Percentiles rank a stretch among this genome's conserved stretches.
phyloP scores from a whole-genome alignment of 2,113 vertebrate genomes.

The Zapornia atra region DNA sequence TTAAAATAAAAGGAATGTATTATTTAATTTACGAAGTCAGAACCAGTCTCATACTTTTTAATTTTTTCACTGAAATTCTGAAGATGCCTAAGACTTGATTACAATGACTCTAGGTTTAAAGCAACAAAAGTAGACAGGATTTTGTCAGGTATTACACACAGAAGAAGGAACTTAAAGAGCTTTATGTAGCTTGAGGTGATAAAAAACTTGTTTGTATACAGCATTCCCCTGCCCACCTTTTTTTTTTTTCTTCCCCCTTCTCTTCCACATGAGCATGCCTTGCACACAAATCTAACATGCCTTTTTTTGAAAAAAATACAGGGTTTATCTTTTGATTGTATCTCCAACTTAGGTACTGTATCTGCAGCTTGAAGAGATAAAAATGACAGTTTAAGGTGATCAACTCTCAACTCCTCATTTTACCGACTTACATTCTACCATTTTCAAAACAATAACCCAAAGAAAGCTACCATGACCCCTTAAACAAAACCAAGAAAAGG shows the following conservation, averaged over 20 bases:
- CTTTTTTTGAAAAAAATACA: neutral
- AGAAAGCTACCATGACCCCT: neutral
- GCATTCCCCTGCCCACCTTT: fast-evolving
- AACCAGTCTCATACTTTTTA: neutral
- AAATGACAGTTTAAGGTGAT: neutral
- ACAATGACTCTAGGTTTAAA: neutral
- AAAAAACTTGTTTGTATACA: neutral
- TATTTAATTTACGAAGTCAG: neutral
- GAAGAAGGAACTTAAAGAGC: neutral
- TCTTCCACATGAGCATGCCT: neutral
- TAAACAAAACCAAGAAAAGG: neutral
- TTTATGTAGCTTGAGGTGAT: neutral
- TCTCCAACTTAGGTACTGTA: neutral
- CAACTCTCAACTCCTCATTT: neutral
- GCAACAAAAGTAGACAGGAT: neutral
- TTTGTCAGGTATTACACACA: neutral
- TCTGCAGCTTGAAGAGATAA: neutral
- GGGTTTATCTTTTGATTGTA: neutral
- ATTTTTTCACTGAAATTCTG: neutral
- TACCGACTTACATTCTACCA: neutral
- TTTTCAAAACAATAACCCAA: neutral
- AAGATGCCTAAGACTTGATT: neutral
- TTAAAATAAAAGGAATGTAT: neutral
- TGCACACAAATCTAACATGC: neutral
- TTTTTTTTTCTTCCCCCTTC: fast-evolving